Conservation (phyloP, 2,888 invertebrate species). For the Drosophila fungiperda region DNA sequence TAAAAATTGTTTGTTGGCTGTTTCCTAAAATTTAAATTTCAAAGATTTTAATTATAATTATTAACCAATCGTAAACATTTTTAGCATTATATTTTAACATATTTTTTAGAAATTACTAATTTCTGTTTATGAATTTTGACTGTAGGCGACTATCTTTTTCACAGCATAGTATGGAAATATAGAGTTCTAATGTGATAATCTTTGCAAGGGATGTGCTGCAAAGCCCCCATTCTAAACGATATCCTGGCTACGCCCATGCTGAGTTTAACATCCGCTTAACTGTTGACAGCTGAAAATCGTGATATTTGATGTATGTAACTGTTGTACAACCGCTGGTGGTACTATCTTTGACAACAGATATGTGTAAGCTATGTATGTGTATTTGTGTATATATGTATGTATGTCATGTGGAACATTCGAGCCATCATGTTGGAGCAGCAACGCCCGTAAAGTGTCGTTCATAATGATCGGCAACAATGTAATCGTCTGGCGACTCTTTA, state of each 20-base stretch:
- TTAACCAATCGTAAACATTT: background rate
- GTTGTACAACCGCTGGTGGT: slow-evolving; percentile 29
- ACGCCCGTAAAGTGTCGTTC: slow-evolving; percentile 74
- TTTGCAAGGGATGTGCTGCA: background rate
- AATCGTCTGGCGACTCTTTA: slow-evolving; percentile 73
- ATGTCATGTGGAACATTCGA: slow-evolving; percentile 14
- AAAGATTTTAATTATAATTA: background rate
- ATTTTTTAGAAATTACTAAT: background rate
- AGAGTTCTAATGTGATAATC: background rate
- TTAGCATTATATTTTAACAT: background rate
- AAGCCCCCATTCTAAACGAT: background rate
- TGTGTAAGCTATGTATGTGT: background rate
- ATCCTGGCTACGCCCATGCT: slow-evolving; percentile 4
- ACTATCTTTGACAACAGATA: slow-evolving; percentile 38
- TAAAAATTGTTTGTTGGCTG: background rate
- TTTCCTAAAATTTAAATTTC: background rate
- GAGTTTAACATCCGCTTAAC: slow-evolving; percentile 59
- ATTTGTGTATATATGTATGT: background rate
- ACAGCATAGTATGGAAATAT: background rate
- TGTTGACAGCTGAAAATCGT: slow-evolving; percentile 77
- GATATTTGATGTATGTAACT: slow-evolving; percentile 69
- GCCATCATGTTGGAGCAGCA: slow-evolving; percentile 52
- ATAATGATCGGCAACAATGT: slow-evolving; percentile 63
- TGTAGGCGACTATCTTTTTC: background rate
- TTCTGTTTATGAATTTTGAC: background rate